phyloP scores from a whole-genome alignment of 2,113 vertebrate genomes.

The Drymodes brunneopygia region DNA sequence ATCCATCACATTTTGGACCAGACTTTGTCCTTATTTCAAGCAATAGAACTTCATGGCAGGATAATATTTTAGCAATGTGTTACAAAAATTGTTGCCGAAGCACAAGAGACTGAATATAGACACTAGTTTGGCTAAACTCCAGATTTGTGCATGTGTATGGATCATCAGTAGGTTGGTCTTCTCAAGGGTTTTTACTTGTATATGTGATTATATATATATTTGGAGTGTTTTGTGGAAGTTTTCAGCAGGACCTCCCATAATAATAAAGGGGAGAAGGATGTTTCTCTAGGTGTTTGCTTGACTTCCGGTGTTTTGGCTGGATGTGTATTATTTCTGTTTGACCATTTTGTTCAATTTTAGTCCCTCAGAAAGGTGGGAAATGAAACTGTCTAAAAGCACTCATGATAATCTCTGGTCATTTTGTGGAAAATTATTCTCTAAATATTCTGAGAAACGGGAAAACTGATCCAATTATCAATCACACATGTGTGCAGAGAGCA shows the following conservation, averaged over 20 bases:
- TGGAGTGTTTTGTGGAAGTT: background rate
- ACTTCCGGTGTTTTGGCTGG: background rate
- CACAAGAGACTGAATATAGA: background rate
- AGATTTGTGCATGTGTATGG: background rate
- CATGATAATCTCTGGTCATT: background rate
- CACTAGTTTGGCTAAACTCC: background rate
- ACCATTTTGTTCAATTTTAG: background rate
- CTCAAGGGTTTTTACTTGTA: background rate
- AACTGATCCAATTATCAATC: background rate
- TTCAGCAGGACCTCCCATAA: background rate
- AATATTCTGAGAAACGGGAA: background rate
- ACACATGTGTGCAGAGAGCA: background rate
- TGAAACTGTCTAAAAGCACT: background rate
- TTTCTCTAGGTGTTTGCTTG: background rate
- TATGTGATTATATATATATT: background rate
- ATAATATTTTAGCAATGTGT: background rate
- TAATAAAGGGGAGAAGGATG: background rate
- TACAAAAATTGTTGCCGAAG: background rate
- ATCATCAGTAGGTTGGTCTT: rapidly evolving
- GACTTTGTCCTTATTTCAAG: background rate
- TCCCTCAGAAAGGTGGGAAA: background rate
- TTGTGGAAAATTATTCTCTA: background rate
- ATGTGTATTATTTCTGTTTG: background rate
- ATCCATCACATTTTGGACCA: background rate
- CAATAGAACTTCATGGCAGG: background rate